phyloP scores from a whole-genome alignment of 2,113 vertebrate genomes.

The Microcebus jonahi region DNA sequence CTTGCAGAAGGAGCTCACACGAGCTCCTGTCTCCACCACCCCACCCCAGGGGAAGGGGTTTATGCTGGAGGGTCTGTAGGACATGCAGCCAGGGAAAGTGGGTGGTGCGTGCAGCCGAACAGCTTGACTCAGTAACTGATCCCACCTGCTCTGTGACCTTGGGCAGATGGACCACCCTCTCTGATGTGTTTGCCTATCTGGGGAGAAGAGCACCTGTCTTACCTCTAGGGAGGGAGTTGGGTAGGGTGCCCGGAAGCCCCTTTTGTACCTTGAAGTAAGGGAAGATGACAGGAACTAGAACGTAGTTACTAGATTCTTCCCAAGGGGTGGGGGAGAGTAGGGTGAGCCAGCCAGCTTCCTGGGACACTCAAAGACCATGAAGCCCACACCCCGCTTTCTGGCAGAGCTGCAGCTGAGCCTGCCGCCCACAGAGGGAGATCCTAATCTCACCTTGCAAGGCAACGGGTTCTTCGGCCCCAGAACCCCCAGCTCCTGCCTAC shows the following conservation, averaged over 20 bases:
- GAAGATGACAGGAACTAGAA: not conserved
- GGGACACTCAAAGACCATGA: not conserved
- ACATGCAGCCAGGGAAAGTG: not conserved
- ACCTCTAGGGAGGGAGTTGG: not conserved
- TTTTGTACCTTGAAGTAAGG: not conserved
- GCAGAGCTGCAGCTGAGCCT: not conserved
- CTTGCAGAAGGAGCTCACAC: not conserved
- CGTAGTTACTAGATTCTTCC: not conserved
- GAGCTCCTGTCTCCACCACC: not conserved
- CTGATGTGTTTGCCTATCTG: not conserved
- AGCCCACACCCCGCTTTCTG: constrained; percentile 55
- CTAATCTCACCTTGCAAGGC: constrained; percentile 58
- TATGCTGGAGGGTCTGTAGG: not conserved
- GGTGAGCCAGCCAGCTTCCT: not conserved
- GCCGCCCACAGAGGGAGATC: constrained; percentile 53
- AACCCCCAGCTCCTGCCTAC: not conserved
- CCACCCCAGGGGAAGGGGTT: not conserved
- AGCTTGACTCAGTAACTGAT: not conserved
- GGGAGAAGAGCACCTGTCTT: not conserved
- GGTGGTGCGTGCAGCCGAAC: not conserved
- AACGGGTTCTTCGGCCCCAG: not conserved
- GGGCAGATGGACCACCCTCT: not conserved
- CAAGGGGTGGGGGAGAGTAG: not conserved
- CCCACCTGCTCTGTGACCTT: not conserved
- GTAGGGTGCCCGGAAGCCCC: not conserved